Conservation (phyloP, 2,888 invertebrate species). For the Drosophila differens region DNA sequence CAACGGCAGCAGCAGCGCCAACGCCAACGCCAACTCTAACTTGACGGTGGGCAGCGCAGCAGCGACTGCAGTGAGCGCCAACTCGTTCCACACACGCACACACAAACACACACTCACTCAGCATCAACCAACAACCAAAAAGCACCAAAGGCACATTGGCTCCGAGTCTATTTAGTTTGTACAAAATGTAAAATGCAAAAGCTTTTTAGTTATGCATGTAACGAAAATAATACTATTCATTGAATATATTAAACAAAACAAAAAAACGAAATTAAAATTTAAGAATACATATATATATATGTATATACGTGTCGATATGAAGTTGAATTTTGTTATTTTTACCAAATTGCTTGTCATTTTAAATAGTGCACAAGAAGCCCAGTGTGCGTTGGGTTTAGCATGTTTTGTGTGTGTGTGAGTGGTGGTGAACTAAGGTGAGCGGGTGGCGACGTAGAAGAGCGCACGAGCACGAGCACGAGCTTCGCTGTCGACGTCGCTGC, state of each 20-base stretch:
- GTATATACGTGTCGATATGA: background rate
- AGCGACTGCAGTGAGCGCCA: slow-evolving; percentile 34
- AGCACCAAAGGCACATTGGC: slow-evolving; percentile 39
- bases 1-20: slow-evolving; percentile 6
- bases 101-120: slow-evolving; percentile 18
- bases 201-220: background rate
- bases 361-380: slow-evolving; percentile 7
- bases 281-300: background rate
- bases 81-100: slow-evolving; percentile 66
- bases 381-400: slow-evolving; percentile 37
- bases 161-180: slow-evolving; percentile 3
- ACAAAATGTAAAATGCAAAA: background rate
- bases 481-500: slow-evolving; percentile 39
- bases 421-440: slow-evolving; percentile 22
- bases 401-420: slow-evolving; percentile 23
- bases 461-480: slow-evolving; percentile 43
- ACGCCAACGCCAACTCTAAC: slow-evolving; percentile 24
- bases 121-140: slow-evolving; percentile 44
- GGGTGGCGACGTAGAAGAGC: slow-evolving; percentile 49
- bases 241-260: background rate
- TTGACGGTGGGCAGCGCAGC: slow-evolving; percentile 44
- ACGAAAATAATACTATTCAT: background rate
- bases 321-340: background rate
- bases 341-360: slow-evolving; percentile 3
- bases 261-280: background rate